Evolutionary conservation across 2,888 invertebrate species (phyloP).

Genomic region (Calliopum simillimum): DNA sequence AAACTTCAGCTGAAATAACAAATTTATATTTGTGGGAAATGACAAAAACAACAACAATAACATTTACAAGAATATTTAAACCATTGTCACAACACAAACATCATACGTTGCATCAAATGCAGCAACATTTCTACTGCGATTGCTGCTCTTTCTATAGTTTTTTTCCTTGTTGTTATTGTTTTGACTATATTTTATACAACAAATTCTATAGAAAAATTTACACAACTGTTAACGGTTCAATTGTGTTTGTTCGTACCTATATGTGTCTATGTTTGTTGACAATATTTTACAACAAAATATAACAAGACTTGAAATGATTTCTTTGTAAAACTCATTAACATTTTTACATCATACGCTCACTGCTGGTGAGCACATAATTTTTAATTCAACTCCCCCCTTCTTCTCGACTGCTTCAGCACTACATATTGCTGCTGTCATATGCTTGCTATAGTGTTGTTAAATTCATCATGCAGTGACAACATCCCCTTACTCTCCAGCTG

Average conservation of each 20-base stretch:
- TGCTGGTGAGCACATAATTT: background rate
- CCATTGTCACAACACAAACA: constrained; percentile 17
- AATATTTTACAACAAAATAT: background rate
- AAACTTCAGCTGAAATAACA: constrained; percentile 20
- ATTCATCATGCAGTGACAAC: background rate
- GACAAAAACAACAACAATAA: constrained; percentile 29
- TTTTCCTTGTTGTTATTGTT: constrained; percentile 5
- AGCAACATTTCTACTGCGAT: background rate
- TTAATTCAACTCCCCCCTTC: background rate
- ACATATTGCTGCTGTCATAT: background rate
- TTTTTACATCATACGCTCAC: constrained; percentile 10
- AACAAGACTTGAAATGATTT: constrained; percentile 20
- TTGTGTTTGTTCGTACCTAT: background rate
- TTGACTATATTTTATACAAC: background rate
- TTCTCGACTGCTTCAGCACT: background rate
- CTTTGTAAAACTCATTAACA: constrained; percentile 34
- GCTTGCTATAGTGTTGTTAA: too few species aligned
- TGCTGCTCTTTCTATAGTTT: background rate
- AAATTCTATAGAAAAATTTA: background rate
- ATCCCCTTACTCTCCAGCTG: background rate
- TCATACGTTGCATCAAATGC: constrained; percentile 12
- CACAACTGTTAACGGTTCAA: background rate
- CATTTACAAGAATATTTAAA: constrained; percentile 31
- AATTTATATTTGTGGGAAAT: background rate
- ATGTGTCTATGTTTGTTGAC: too few species aligned